These are phyloP conservation scores for Sander vitreus DNA, from an alignment of 2,113 vertebrate genomes.

Conservation along the genomic window DNA sequence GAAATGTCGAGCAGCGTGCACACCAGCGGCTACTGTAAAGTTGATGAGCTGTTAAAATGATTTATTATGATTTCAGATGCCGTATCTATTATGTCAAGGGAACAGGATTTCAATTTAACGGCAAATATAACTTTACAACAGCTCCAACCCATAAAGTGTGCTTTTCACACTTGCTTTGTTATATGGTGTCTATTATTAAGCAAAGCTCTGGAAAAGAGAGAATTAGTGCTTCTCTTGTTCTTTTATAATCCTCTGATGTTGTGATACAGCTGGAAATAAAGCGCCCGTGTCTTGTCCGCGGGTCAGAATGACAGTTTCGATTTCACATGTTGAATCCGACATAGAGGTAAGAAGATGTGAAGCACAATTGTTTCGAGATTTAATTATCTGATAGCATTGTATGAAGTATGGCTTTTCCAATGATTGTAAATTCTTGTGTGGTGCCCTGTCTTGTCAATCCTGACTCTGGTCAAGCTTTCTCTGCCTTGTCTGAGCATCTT, in stretches of 20 bases:
- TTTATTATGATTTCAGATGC: conserved; percentile 76
- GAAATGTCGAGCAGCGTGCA: conserved; percentile 35
- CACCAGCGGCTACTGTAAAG: conserved; percentile 53
- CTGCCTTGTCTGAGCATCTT: conserved; percentile 28
- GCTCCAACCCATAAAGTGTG: conserved; percentile 53
- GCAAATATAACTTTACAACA: conserved; percentile 76
- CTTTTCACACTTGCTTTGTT: conserved; percentile 66
- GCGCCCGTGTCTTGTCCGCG: conserved; percentile 33
- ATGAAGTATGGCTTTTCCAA: conserved; percentile 65
- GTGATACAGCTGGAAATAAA: conserved; percentile 65
- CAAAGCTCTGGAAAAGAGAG: conserved; percentile 52
- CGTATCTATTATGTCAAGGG: conserved; percentile 76
- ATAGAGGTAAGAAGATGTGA: conserved; percentile 73
- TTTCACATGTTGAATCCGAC: conserved; percentile 73
- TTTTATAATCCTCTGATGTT: conserved; percentile 63
- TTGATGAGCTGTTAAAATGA: conserved; percentile 80
- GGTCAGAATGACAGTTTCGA: conserved; percentile 65
- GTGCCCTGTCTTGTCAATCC: conserved; percentile 55
- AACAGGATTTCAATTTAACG: conserved; percentile 80
- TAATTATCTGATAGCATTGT: conserved; percentile 87
- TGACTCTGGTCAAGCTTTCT: conserved; percentile 40
- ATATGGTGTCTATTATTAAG: conserved; percentile 63
- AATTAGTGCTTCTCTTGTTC: conserved; percentile 66
- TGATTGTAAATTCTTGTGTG: conserved; percentile 66
- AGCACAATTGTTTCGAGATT: conserved; percentile 82